Evolutionary conservation across 2,797 vertebrate genomes (phyloP), one percentile per base, ranked within the genome.

Genomic region (Babyrousa celebensis): DNA sequence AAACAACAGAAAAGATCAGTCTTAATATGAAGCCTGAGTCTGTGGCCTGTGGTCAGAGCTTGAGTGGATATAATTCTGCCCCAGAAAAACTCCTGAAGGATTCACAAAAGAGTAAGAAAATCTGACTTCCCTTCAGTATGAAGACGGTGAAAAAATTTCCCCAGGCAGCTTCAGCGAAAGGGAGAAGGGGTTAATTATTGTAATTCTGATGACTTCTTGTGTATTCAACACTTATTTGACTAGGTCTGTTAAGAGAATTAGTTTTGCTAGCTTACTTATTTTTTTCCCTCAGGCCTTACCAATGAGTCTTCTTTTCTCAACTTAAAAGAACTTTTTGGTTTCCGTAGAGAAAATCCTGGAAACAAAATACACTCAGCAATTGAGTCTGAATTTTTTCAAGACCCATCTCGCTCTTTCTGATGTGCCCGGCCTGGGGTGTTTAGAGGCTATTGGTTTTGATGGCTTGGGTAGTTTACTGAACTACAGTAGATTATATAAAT

Each of bases 341-440:
- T 80, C 67, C 60, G 17, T 72, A 70, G 70, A 77, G 84, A 94
- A 96, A 92, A 92, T 90, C 95, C 74, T 96, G 72, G 75, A 91
- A 84, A 91, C 48, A 92, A 68, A 29, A 62, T 82, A 70, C 43
- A 36, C 80, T 32, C 84, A 67, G 78, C 75, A 95, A 60, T 21
- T 48, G 17, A 25, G 15, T 91, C 58, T 94, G 71, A 88, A 70
- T 77, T 84, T 84, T 80, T 94, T 85, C 32, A 91, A 70, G 40
- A 25, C 23, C 70, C 70, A 5, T 40, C 58, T 48, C 43, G 9
- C 43, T 93, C 78, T 78, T 95, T 80, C 84, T 85, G 79, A 82
- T 40, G 32, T 82, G 62, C 67, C 32, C 62, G 71, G 67, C 14
- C 83, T 96, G 56, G 17, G 23, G 77, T 90, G 90, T 92, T 95